Conservation (phyloP, 2,113 vertebrate genomes). For the Casuarius casuarius region DNA sequence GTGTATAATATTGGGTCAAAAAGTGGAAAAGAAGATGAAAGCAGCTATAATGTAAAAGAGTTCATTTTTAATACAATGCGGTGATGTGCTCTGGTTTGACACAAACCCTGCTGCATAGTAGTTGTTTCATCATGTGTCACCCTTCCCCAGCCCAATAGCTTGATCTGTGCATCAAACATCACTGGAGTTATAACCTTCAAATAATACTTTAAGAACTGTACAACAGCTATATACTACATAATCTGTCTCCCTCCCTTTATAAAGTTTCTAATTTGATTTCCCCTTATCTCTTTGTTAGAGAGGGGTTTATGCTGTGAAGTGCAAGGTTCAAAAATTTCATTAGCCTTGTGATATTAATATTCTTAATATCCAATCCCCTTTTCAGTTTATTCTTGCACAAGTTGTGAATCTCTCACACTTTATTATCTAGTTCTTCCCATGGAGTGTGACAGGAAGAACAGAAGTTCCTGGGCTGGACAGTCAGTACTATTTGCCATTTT, state of each 20-base stretch:
- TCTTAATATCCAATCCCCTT: not conserved
- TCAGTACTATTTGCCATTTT: not conserved
- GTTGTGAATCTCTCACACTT: not conserved
- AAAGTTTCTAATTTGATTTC: not conserved
- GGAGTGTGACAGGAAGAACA: not conserved
- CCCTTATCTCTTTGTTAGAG: not conserved
- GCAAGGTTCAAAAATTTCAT: not conserved
- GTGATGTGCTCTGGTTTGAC: not conserved
- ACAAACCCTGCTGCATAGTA: not conserved
- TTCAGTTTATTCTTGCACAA: not conserved
- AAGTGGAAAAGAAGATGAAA: not conserved
- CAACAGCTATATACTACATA: not conserved
- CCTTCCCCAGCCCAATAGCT: not conserved
- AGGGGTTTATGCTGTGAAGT: not conserved
- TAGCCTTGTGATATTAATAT: not conserved
- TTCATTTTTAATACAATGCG: not conserved
- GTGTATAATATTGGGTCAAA: not conserved
- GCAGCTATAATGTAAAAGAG: not conserved
- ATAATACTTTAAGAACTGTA: not conserved
- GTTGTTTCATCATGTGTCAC: not conserved
- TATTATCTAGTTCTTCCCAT: not conserved
- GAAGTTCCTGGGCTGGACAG: rapidly evolving
- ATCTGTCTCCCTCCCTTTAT: not conserved
- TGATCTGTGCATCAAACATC: not conserved
- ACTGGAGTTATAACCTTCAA: not conserved